A percentile compares a stretch with the other conserved stretches of the same genome.
These are phyloP conservation scores for Anodontia alba DNA, from an alignment of 2,888 invertebrate genomes.

Conservation along the genomic window DNA sequence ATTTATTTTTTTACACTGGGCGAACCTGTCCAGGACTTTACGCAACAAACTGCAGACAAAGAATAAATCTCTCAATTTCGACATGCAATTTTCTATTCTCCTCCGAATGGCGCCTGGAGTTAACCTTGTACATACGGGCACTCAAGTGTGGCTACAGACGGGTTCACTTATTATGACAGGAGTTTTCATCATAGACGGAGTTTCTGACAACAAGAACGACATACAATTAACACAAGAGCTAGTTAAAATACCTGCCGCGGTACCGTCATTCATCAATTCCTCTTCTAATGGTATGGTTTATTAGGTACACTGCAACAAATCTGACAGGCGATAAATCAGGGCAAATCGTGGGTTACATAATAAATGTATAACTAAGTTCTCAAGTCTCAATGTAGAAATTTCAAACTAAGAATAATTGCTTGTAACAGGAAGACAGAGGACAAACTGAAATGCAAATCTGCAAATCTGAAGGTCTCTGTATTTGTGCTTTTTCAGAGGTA, in stretches of 20 bases:
- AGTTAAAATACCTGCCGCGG: constrained; percentile 49
- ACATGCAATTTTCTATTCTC: constrained; percentile 12
- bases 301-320: constrained; percentile 19
- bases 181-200: constrained; percentile 42
- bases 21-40: neutral
- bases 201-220: constrained; percentile 26
- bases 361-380: neutral
- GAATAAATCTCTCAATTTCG: constrained; percentile 9
- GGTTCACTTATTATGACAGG: constrained; percentile 37
- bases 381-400: too few relatives aligned
- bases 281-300: constrained; percentile 16
- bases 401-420: too few relatives aligned
- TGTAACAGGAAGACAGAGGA: too few relatives aligned
- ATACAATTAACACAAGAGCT: constrained; percentile 47
- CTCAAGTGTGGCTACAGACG: constrained; percentile 8
- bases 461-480: too few relatives aligned
- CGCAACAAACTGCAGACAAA: neutral
- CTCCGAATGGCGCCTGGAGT: neutral
- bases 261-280: constrained; percentile 37
- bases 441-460: too few relatives aligned
- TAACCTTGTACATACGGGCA: neutral
- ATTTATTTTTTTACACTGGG: neutral
- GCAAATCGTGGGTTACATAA: constrained; percentile 20
- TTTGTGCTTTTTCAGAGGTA: too few relatives aligned
- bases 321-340: neutral